phyloP scores from a whole-genome alignment of 2,888 invertebrate species.

The Phyllotreta striolata region DNA sequence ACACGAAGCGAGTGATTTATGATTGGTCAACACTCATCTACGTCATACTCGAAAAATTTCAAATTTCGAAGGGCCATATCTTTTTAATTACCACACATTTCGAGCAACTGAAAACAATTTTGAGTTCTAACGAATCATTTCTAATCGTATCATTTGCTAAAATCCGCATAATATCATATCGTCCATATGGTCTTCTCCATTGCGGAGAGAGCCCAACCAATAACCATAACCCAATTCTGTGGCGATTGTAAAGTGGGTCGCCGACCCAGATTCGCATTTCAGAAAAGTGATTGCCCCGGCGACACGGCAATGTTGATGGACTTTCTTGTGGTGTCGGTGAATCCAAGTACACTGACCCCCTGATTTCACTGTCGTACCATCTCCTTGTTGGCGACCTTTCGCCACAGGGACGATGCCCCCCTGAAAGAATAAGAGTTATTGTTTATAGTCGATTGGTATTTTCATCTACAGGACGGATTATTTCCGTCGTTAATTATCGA shows the following conservation, averaged over 20 bases:
- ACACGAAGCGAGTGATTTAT: too few species aligned
- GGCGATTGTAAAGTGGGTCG: conserved; percentile 47
- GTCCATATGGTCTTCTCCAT: too few species aligned
- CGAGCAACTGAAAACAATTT: too few species aligned
- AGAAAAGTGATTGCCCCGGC: conserved; percentile 46
- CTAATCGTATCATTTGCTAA: too few species aligned
- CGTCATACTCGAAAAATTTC: too few species aligned
- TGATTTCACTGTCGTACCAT: conserved; percentile 53
- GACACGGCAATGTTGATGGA: conserved; percentile 41
- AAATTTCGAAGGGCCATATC: too few species aligned
- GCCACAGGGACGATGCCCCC: conserved; percentile 50
- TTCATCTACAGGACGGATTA: not conserved
- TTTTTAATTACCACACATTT: too few species aligned
- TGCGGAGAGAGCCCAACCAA: not conserved
- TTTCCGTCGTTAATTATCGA: too few species aligned
- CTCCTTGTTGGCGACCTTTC: conserved; percentile 50
- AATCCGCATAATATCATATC: too few species aligned
- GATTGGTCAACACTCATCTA: too few species aligned
- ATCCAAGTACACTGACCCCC: conserved; percentile 51
- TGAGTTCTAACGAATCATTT: too few species aligned
- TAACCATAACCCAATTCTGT: conserved; percentile 53
- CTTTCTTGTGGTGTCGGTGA: conserved; percentile 47
- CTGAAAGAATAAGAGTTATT: conserved; percentile 30
- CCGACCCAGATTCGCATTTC: conserved; percentile 49
- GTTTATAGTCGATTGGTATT: conserved; percentile 8